Evolutionary conservation across 2,888 invertebrate genomes (phyloP).

Genomic region (Cremastinae sp.): DNA sequence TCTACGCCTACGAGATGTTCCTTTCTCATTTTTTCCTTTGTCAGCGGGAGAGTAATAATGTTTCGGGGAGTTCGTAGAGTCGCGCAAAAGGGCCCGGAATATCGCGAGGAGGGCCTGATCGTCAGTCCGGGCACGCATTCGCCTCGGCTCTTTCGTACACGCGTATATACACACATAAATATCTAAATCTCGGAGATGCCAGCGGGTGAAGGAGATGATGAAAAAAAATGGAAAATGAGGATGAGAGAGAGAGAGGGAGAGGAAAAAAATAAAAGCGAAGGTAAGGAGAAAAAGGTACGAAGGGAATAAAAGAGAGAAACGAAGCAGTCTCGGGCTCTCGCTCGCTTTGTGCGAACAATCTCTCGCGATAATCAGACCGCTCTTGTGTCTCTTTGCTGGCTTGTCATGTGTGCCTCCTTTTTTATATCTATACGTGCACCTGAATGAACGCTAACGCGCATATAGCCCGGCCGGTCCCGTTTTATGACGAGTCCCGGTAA

Average conservation of each 20-base stretch:
- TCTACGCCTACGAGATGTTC: neutral
- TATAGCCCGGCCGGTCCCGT: slow-evolving; percentile 68
- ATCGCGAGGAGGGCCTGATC: slow-evolving; percentile 59
- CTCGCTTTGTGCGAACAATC: slow-evolving; percentile 76
- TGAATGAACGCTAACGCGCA: slow-evolving; percentile 53
- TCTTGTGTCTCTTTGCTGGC: slow-evolving; percentile 71
- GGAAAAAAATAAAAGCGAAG: too few relatives aligned
- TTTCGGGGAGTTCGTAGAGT: slow-evolving; percentile 14
- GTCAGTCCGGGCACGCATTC: slow-evolving; percentile 72
- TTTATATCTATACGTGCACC: slow-evolving; percentile 24
- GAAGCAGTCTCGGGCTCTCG: slow-evolving; percentile 55
- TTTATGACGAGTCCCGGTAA: slow-evolving; percentile 77
- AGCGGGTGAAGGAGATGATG: slow-evolving; percentile 50
- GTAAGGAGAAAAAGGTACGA: slow-evolving; percentile 55
- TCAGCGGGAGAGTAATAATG: neutral
- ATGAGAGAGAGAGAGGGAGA: slow-evolving; percentile 13
- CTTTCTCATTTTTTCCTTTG: slow-evolving; percentile 20
- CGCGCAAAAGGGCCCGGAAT: slow-evolving; percentile 24
- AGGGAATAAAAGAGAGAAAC: slow-evolving; percentile 41
- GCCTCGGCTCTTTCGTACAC: slow-evolving; percentile 49
- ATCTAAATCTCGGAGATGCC: slow-evolving; percentile 61
- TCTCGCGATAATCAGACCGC: slow-evolving; percentile 78
- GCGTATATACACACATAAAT: slow-evolving; percentile 48
- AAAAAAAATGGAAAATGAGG: slow-evolving; percentile 42
- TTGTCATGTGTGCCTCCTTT: slow-evolving; percentile 41